Evolutionary conservation across 2,797 vertebrate genomes (phyloP).

Genomic region (Bovichtus variegatus): DNA sequence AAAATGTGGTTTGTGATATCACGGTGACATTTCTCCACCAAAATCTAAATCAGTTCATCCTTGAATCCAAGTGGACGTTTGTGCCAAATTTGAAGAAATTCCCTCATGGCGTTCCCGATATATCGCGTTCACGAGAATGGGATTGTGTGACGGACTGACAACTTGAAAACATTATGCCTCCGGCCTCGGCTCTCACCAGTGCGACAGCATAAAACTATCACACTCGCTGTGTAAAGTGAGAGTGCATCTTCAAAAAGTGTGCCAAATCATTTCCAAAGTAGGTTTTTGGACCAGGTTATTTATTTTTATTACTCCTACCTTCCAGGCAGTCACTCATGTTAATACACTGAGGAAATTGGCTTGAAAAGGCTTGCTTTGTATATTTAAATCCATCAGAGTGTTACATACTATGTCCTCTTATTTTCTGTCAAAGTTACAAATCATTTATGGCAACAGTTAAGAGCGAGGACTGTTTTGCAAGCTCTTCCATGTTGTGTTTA

Average conservation of each 20-base stretch:
- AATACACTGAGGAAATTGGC: conserved; percentile 1
- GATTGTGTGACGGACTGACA: not conserved
- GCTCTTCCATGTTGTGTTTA: not conserved
- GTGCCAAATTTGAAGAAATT: not conserved
- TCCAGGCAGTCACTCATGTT: not conserved
- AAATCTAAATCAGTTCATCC: not conserved
- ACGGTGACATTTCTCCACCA: too few relatives aligned
- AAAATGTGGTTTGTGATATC: too few relatives aligned
- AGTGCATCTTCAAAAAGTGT: conserved; percentile 9
- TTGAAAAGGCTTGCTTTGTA: conserved; percentile 1
- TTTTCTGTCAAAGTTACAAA: not conserved
- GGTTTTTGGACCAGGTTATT: conserved; percentile 35
- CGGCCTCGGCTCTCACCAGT: too few relatives aligned
- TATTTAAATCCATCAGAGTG: not conserved
- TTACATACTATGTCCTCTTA: not conserved
- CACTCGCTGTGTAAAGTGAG: not conserved
- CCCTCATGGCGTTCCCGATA: not conserved
- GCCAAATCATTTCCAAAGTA: conserved; percentile 37
- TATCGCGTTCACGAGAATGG: not conserved
- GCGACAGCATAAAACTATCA: conserved; percentile 6
- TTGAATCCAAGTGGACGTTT: not conserved
- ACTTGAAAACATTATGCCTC: not conserved
- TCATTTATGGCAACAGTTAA: not conserved
- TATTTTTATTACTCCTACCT: conserved; percentile 5
- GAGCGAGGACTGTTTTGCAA: not conserved